Base-by-base conservation (phyloP, 1,140 invertebrate genomes). In the Drosophila mauritiana region DNA sequence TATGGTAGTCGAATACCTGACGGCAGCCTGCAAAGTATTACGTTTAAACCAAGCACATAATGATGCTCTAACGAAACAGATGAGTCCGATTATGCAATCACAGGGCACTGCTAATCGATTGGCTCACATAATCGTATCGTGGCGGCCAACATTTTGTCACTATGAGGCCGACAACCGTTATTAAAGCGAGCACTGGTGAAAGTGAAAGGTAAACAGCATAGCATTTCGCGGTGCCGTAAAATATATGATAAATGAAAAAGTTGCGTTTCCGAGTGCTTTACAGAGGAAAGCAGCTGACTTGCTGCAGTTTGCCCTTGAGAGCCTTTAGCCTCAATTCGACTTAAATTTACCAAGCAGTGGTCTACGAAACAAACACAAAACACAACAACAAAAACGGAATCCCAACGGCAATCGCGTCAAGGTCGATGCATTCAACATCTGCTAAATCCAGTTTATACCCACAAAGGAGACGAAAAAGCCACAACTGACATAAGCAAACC, bases 381-480 rank as follows among this genome's bases (percentile, higher is more conserved):
- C 22, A 27, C 15, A 27, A 13, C 27, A 54, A 34, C 13, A 8
- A 51, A 48, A 48, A 51, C 48, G 27, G 48, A 25, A 51, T 51
- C n/a, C 48, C 57, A 73, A 53, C 69, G 40, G 43, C 65, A 73
- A 34, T 27, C 27, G n/a, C 64, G 20, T 22, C 58, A 83, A 83
- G 80, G 80, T 84, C 76, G 51, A 74, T 59, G 62, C 31, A 63
- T 73, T 20, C 17, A 59, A 40, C 80, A 75, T 84, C 80, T 84
- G 58, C 75, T 49, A 72, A 82, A 79, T 84, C 80, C 80, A 76
- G 76, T 84, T 83, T 83, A 62, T 76, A 53, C 55, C 25, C 25
- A 57, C 56, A 53, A 53, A 73, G 55, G 48, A 62, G 61, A 64
- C 62, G 11, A 80, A 62, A 53, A 34, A 39, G 45, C 20, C 15